Evolutionary conservation across 2,797 vertebrate species (phyloP), one percentile per base, ranked within the genome.

Genomic region (Xiphophorus birchmanni): DNA sequence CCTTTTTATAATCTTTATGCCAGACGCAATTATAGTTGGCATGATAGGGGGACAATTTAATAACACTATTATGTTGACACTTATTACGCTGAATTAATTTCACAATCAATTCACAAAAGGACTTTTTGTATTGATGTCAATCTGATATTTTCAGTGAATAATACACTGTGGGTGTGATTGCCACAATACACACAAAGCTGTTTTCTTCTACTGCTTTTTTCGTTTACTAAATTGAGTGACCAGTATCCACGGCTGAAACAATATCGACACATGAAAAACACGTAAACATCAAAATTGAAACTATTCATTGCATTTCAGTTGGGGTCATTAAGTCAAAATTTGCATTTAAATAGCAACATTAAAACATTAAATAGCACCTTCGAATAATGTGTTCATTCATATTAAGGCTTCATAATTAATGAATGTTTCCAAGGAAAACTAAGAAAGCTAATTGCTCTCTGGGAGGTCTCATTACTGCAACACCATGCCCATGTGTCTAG

Each of bases 311-410:
- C 60, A 83, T 90, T 92, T 92, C 86, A 91, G 90, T 87, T 82
- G 86, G 71, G 92, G 91, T 94, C 92, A 92, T 92, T 91, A 92
- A 90, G 93, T 87, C 86, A 90, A 79, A 86, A 95, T 95, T 95
- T 93, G 93, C 94, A 95, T 95, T 93, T 95, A 94, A 94, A 95
- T 92, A 91, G 89, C 88, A 83, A 86, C 91, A 93, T 93, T 95
- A 90, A 94, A 93, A 91, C 83, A 82, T 92, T 90, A 87, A 86
- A 88, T 85, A 85, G 86, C 74, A 90, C 88, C 84, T 86, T 82
- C 77, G 85, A 93, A 91, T 94, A 91, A 93, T 88, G 87, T 84
- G 82, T 84, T 91, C 91, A 84, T 92, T 93, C 89, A 87, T 84
- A 92, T 85, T 84, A 79, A 75, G 73, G 88, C 85, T 73, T 92